Conservation (phyloP, 2,888 invertebrate genomes). For the Mythimna loreyi region DNA sequence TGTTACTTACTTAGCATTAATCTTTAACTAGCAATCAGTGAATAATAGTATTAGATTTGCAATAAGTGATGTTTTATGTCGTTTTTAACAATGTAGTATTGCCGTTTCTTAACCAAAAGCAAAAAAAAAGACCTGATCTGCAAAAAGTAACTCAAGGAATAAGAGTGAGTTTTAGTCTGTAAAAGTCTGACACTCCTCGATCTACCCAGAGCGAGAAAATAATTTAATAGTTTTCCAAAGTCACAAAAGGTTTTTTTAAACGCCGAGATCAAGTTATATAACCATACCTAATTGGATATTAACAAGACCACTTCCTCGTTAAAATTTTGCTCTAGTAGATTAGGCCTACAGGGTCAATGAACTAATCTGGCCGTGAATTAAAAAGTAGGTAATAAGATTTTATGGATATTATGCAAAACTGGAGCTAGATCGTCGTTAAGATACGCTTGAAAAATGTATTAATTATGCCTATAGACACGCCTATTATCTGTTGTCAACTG, state of each 20-base stretch:
- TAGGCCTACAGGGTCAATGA: slow-evolving; percentile 27
- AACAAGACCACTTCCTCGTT: slow-evolving; percentile 24
- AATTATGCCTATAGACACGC: neutral
- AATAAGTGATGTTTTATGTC: too few relatives aligned
- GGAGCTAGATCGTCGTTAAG: slow-evolving; percentile 10
- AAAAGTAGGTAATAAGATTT: slow-evolving; percentile 16
- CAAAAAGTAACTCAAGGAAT: too few relatives aligned
- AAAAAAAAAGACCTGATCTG: too few relatives aligned
- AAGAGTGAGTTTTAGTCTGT: too few relatives aligned
- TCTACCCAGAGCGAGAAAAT: too few relatives aligned
- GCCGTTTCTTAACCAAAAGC: too few relatives aligned
- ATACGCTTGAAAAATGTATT: slow-evolving; percentile 6
- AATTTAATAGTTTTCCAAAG: too few relatives aligned
- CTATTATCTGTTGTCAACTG: neutral
- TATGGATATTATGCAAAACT: slow-evolving; percentile 24
- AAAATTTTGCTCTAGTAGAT: slow-evolving; percentile 4
- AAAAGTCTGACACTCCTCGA: too few relatives aligned
- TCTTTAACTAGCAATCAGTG: too few relatives aligned
- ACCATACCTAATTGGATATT: neutral
- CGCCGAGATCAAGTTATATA: slow-evolving; percentile 14
- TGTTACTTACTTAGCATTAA: too few relatives aligned
- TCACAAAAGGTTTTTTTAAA: slow-evolving; percentile 3
- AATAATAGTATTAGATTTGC: too few relatives aligned
- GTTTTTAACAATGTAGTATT: too few relatives aligned
- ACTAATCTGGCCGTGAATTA: slow-evolving; percentile 12